Evolutionary conservation across 23 tunicate genomes (phyloP).

Genomic region (Halocynthia roretzi): DNA sequence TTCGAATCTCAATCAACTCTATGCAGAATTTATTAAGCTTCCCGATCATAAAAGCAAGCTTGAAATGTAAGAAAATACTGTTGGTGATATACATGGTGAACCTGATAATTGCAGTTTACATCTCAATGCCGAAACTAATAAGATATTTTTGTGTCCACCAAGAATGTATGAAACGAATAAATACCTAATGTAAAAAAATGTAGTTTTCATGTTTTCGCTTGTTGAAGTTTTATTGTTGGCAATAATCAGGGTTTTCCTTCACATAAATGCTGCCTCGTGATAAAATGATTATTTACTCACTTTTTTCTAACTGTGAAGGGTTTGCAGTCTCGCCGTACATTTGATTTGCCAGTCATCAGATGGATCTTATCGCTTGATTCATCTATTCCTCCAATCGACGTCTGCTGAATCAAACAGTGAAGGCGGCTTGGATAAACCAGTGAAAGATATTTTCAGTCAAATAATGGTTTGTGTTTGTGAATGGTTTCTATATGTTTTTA

Average conservation of each 20-base stretch:
- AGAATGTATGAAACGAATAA: too few species aligned
- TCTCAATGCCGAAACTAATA: too few species aligned
- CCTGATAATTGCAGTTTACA: background rate
- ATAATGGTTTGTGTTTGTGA: slow-evolving; percentile 39
- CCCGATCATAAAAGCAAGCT: slow-evolving; percentile 3
- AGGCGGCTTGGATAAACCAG: slow-evolving; percentile 27
- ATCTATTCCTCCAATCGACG: slow-evolving; percentile 13
- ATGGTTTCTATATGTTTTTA: too few species aligned
- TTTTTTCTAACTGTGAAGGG: slow-evolving; percentile 11
- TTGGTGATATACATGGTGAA: background rate
- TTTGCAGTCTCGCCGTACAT: slow-evolving; percentile 77
- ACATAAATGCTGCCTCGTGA: too few species aligned
- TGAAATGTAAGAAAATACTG: background rate
- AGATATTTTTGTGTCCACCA: too few species aligned
- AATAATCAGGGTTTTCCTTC: too few species aligned
- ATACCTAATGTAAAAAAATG: too few species aligned
- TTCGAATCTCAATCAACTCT: slow-evolving; percentile 1
- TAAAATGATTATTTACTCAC: background rate
- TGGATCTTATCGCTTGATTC: slow-evolving; percentile 43
- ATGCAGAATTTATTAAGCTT: slow-evolving; percentile 14
- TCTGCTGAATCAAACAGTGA: slow-evolving; percentile 17
- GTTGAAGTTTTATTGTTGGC: too few species aligned
- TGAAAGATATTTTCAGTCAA: slow-evolving; percentile 25
- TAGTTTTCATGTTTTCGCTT: too few species aligned
- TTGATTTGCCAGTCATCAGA: slow-evolving; percentile 60